Conservation (phyloP, 1,140 invertebrate species). For the Phocides pigmalion region DNA sequence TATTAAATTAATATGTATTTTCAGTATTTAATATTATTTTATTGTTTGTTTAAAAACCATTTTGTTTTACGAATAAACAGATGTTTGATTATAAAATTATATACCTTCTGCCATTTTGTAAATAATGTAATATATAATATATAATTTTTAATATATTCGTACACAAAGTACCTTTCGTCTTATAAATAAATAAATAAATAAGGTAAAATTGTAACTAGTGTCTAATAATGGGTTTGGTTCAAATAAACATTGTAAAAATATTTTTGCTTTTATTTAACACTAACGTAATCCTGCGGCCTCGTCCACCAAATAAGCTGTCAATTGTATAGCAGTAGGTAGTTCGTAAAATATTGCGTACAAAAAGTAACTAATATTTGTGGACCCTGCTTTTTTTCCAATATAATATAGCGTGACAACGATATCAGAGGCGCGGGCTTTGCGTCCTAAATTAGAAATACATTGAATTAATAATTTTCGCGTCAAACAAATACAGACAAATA, state of each 20-base stretch:
- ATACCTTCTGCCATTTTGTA: conserved; percentile 31
- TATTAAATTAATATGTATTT: too few species aligned
- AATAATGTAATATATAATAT: conserved; percentile 14
- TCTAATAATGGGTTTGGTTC: conserved; percentile 30
- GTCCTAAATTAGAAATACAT: too few species aligned
- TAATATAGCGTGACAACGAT: too few species aligned
- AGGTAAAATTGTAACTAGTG: conserved; percentile 19
- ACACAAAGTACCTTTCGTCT: conserved; percentile 8
- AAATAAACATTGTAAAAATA: conserved; percentile 21
- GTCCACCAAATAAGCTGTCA: too few species aligned
- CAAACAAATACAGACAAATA: too few species aligned
- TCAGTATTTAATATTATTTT: background rate
- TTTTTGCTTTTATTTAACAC: conserved; percentile 3
- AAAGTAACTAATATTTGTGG: too few species aligned
- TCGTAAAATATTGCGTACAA: too few species aligned
- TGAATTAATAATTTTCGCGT: too few species aligned
- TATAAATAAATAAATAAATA: conserved; percentile 21
- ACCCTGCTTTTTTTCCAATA: too few species aligned
- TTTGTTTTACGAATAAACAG: background rate
- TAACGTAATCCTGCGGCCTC: too few species aligned
- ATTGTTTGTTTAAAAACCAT: background rate
- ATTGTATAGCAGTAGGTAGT: too few species aligned
- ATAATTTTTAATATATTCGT: conserved; percentile 27
- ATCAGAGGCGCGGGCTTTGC: too few species aligned
- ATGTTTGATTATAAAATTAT: conserved; percentile 19